These are phyloP conservation scores for Antechinus flavipes DNA, from an alignment of 2,113 vertebrate species.

Conservation along the genomic window DNA sequence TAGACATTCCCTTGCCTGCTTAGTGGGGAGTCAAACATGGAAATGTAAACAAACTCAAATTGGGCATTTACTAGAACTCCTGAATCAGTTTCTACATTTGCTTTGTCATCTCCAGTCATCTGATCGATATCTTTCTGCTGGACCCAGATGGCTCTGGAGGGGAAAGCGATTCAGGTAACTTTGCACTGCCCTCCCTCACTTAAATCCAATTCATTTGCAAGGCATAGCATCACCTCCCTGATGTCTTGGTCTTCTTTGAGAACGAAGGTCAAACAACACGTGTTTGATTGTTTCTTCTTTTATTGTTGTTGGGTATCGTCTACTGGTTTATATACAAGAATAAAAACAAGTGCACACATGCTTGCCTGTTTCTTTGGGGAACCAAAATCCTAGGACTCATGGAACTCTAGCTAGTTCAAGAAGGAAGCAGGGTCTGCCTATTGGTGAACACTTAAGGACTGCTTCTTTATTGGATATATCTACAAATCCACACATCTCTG, in stretches of 20 bases:
- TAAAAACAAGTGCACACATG: not conserved
- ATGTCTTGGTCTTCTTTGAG: too few species aligned
- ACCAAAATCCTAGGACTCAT: not conserved
- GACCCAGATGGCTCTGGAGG: too few species aligned
- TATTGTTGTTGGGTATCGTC: not conserved
- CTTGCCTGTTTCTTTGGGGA: not conserved
- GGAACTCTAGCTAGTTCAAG: not conserved
- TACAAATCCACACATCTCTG: not conserved
- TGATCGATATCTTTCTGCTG: too few species aligned
- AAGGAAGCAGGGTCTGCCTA: not conserved
- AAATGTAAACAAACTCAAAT: not conserved
- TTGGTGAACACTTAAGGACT: not conserved
- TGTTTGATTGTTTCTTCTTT: not conserved
- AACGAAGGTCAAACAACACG: too few species aligned
- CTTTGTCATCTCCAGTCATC: too few species aligned
- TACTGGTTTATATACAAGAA: not conserved
- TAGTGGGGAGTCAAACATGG: not conserved
- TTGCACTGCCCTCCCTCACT: too few species aligned
- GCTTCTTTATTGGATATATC: not conserved
- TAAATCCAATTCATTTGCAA: too few species aligned
- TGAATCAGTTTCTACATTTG: not conserved
- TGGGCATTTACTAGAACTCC: not conserved
- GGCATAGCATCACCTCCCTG: too few species aligned
- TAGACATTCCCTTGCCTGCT: not conserved
- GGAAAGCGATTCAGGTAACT: too few species aligned